Evolutionary conservation across 2,888 invertebrate species (phyloP).

Genomic region (Amiota minor): DNA sequence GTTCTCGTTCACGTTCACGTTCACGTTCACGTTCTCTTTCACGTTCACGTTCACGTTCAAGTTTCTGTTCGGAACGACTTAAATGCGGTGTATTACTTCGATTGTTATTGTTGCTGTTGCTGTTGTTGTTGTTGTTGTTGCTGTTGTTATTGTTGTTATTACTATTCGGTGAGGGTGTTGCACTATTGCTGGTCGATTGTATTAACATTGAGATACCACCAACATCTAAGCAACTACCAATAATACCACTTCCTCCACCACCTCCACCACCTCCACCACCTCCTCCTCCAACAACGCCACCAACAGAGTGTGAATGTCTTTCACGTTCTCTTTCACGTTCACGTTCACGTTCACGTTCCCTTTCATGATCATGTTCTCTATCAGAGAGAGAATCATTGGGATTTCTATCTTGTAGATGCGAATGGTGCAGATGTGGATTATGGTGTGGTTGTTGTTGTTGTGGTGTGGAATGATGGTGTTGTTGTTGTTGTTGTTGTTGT

Average conservation of each 20-base stretch:
- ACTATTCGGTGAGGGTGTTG: conserved; percentile 8
- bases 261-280: neutral
- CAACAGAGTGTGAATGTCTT: conserved; percentile 29
- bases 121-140: too few species aligned
- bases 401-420: conserved; percentile 41
- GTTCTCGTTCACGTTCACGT: conserved; percentile 10
- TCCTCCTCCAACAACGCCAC: neutral
- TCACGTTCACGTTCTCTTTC: conserved; percentile 10
- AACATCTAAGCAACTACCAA: conserved; percentile 14
- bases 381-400: conserved; percentile 52
- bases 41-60: conserved; percentile 12
- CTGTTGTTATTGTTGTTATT: neutral
- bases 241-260: neutral
- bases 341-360: conserved; percentile 50
- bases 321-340: conserved; percentile 49
- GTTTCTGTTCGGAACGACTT: conserved; percentile 3
- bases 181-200: conserved; percentile 5
- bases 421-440: conserved; percentile 54
- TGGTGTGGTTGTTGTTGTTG: conserved; percentile 51
- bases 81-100: neutral
- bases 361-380: conserved; percentile 45
- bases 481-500: conserved; percentile 59
- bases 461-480: conserved; percentile 37
- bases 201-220: conserved; percentile 5
- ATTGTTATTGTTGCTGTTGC: neutral